Conservation (phyloP, 2,113 vertebrate species). For the Myiopsitta monachus region DNA sequence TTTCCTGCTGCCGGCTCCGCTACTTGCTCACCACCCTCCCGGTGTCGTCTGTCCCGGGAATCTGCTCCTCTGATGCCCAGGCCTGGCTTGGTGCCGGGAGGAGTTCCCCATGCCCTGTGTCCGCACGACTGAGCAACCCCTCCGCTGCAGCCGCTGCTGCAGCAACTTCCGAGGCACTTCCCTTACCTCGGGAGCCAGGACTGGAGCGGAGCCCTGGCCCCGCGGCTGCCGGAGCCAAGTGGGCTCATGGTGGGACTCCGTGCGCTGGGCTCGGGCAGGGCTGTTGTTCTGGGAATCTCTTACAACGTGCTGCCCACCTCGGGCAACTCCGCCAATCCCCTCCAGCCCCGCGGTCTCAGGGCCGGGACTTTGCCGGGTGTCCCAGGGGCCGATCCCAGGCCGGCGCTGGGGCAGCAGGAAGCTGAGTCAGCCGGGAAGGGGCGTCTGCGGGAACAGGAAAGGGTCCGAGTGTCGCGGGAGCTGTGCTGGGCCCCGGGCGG, state of each 20-base stretch:
- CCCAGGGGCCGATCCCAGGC: not conserved
- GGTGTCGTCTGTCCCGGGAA: not conserved
- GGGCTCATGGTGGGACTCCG: not conserved
- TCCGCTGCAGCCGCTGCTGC: not conserved
- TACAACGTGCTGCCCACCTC: not conserved
- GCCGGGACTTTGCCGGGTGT: not conserved
- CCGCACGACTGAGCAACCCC: not conserved
- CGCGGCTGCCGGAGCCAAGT: accelerated
- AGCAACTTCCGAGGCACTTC: accelerated
- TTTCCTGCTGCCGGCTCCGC: not conserved
- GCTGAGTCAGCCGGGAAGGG: constrained; percentile 27
- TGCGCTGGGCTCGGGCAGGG: not conserved
- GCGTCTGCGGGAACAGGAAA: not conserved
- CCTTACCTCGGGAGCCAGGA: not conserved
- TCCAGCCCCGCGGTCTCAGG: not conserved
- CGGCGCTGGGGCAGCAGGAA: not conserved
- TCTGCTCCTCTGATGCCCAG: not conserved
- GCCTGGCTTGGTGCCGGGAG: not conserved
- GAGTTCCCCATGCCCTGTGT: not conserved
- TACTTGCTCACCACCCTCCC: not conserved
- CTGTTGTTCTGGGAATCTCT: not conserved
- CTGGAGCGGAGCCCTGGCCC: not conserved
- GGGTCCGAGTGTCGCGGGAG: not conserved
- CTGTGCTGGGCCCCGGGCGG: not conserved
- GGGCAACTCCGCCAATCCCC: not conserved